Base-by-base conservation (phyloP, 2,797 vertebrate genomes). In the Tapirus indicus region DNA sequence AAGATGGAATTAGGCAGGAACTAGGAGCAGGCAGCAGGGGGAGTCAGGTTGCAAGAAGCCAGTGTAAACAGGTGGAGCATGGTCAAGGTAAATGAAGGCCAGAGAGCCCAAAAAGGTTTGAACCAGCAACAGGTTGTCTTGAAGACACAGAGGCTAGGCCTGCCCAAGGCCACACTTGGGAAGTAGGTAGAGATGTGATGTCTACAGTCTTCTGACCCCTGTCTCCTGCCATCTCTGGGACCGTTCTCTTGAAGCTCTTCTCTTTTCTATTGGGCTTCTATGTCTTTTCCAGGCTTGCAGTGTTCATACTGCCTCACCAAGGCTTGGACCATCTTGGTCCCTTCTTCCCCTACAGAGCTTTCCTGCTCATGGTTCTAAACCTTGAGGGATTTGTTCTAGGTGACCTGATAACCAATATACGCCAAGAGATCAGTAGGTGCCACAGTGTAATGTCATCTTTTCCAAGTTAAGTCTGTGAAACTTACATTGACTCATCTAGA, bases 1-100 rank as follows among this genome's bases (percentile, higher is more conserved):
- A 79, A 94, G 17, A 38, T 56, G 17, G 29, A 44, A 13, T 80
- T 96, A 83, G n/a, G 66, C 25, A 49, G 25, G 64, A 83, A 41
- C 23, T 38, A 62, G 68, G 35, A 75, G 2, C 74, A 62, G 66
- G 44, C 29, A 71, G 38, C 32, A 38, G 64, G 14, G 7, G 75
- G 52, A 86, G n/a, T 21, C 29, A 54, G 44, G 66, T 23, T 72
- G 60, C 29, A 69, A 64, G 72, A 69, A 62, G 78, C 25, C 44
- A 64, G 54, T 75, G 38, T 75, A 85, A 38, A 85, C 12, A 41
- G 14, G n/a, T 60, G 1, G 68, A 38, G 27, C 84, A 29, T 18
- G 18, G 38, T 49, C 52, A 68, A 91, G 44, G 32, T 27, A 77
- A 93, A 18, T 0, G 27, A 71, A 49, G 68, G 35, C 29, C 41